Conservation (phyloP, 2,797 vertebrate genomes). For the Sebastes minor region DNA sequence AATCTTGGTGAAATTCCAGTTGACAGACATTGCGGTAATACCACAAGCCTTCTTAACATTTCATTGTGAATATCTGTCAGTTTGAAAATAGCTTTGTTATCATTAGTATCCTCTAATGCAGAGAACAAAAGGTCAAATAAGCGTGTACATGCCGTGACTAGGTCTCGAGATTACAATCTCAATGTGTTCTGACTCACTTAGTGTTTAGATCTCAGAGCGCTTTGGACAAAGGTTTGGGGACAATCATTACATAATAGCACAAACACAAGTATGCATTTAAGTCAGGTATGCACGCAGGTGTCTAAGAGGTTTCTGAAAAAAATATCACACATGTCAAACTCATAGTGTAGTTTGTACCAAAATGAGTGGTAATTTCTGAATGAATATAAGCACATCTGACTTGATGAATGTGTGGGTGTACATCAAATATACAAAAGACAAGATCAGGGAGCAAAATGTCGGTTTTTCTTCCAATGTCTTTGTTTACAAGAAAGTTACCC, state of each 20-base stretch:
- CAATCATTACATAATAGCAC: neutral
- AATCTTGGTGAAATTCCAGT: constrained; percentile 19
- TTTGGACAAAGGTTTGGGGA: neutral
- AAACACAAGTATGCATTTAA: neutral
- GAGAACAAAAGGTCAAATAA: constrained; percentile 3
- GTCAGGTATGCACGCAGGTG: neutral
- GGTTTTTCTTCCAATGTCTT: neutral
- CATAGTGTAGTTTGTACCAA: neutral
- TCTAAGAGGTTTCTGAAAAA: neutral
- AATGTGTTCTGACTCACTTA: neutral
- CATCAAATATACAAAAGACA: neutral
- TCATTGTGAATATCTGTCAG: neutral
- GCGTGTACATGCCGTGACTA: neutral
- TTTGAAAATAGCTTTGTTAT: neutral
- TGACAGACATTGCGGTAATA: constrained; percentile 8
- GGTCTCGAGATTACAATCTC: neutral
- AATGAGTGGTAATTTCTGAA: neutral
- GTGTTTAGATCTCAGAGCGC: neutral
- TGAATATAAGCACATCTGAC: neutral
- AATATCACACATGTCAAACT: neutral
- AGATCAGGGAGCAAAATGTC: neutral
- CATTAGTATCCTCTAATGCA: neutral
- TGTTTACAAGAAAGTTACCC: neutral
- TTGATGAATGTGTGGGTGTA: neutral
- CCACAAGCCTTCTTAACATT: neutral